These are phyloP conservation scores for Meriones unguiculatus DNA, from an alignment of 2,113 vertebrate species.

Conservation along the genomic window DNA sequence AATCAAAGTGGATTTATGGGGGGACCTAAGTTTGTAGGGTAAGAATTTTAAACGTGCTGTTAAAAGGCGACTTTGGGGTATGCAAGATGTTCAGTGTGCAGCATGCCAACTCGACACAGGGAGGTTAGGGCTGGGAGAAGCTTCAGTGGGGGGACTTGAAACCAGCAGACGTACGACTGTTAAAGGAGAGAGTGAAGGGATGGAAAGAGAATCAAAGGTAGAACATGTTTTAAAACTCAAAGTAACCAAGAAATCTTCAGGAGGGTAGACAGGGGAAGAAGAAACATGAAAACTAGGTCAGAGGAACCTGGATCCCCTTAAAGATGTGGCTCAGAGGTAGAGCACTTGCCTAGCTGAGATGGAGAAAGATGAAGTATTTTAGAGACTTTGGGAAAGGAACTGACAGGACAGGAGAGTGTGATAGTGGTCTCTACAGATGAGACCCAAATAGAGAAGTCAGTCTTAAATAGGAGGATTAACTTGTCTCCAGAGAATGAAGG, in stretches of 20 bases:
- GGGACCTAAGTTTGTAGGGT: background rate
- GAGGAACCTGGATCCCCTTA: background rate
- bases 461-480: background rate
- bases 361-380: background rate
- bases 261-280: background rate
- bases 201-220: slow-evolving; percentile 41
- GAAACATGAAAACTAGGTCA: background rate
- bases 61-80: slow-evolving; percentile 22
- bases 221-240: background rate
- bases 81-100: background rate
- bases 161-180: background rate
- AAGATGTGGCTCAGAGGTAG: background rate
- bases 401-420: background rate
- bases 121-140: background rate
- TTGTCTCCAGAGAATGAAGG: slow-evolving; percentile 27
- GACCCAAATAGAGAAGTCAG: background rate
- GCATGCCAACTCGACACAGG: background rate
- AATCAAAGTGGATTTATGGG: background rate
- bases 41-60: slow-evolving; percentile 12
- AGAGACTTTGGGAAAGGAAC: slow-evolving; percentile 5
- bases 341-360: background rate
- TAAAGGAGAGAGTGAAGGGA: background rate
- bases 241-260: background rate
- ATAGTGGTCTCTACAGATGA: background rate
- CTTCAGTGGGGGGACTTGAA: background rate